These are phyloP conservation scores for Laupala kohalensis DNA, from an alignment of 1,140 invertebrate species.

Conservation along the genomic window DNA sequence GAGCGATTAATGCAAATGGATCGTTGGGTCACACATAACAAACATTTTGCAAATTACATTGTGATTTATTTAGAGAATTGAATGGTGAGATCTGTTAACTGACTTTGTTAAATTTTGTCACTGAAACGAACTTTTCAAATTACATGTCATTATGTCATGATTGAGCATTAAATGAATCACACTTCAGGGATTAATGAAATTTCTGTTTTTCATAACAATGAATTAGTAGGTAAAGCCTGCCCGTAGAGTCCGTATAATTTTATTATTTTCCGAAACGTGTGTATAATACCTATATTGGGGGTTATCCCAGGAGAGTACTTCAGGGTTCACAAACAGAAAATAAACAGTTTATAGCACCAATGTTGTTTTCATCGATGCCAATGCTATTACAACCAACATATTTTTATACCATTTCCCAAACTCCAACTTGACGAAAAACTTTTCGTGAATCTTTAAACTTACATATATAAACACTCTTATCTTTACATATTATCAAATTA, in stretches of 20 bases:
- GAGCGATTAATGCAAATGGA: not conserved
- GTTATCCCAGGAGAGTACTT: too few species aligned
- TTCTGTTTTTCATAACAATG: not conserved
- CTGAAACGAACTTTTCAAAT: not conserved
- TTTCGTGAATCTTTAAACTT: too few species aligned
- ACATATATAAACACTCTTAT: too few species aligned
- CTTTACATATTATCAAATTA: too few species aligned
- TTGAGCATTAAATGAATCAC: not conserved
- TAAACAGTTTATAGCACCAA: too few species aligned
- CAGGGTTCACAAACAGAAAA: too few species aligned
- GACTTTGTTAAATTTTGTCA: not conserved
- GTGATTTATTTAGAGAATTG: not conserved
- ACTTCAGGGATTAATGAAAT: not conserved
- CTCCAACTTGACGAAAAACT: too few species aligned
- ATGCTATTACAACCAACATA: too few species aligned
- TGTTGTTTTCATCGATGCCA: too few species aligned
- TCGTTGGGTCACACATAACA: not conserved
- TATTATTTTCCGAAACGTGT: not conserved
- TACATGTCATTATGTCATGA: not conserved
- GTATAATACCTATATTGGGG: too few species aligned
- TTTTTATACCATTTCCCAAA: too few species aligned
- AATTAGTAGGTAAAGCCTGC: not conserved
- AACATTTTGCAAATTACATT: not conserved
- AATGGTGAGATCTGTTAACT: not conserved
- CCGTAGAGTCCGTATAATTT: not conserved